These are phyloP conservation scores for Pecten maximus DNA, from an alignment of 2,888 invertebrate genomes.

Conservation along the genomic window DNA sequence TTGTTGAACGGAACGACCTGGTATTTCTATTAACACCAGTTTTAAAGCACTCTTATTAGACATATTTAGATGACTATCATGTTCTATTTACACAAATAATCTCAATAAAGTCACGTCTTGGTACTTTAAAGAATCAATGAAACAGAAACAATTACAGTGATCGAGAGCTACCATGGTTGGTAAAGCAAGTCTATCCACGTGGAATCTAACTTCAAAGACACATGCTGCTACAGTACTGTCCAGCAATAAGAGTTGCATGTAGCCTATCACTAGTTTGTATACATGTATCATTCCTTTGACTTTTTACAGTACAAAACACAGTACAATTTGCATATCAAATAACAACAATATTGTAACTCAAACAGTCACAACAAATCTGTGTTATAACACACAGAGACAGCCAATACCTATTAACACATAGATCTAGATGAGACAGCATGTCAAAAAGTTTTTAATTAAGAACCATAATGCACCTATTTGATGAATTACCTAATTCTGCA, in stretches of 20 bases:
- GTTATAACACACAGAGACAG: neutral
- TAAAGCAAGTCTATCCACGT: too few species aligned
- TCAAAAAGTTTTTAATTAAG: too few species aligned
- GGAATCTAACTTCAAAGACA: too few species aligned
- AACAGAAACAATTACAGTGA: neutral
- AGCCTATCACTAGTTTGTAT: too few species aligned
- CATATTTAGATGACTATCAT: neutral
- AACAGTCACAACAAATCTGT: neutral
- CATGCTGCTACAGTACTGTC: too few species aligned
- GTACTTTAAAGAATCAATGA: neutral
- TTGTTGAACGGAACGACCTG: neutral
- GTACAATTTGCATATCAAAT: too few species aligned
- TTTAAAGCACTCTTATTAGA: neutral
- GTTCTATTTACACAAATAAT: neutral
- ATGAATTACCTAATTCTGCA: slow-evolving; percentile 6
- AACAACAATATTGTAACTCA: too few species aligned
- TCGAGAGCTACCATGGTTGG: neutral
- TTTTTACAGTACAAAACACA: too few species aligned
- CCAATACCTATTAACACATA: neutral
- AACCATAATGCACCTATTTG: neutral
- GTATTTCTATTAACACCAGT: neutral
- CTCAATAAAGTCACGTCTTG: neutral
- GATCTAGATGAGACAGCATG: neutral
- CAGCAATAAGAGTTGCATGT: too few species aligned
- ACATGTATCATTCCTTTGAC: too few species aligned